Evolutionary conservation across 2,113 vertebrate genomes (phyloP), one percentile per base, ranked within the genome.

Genomic region (Ophthalmolycus amberensis): DNA sequence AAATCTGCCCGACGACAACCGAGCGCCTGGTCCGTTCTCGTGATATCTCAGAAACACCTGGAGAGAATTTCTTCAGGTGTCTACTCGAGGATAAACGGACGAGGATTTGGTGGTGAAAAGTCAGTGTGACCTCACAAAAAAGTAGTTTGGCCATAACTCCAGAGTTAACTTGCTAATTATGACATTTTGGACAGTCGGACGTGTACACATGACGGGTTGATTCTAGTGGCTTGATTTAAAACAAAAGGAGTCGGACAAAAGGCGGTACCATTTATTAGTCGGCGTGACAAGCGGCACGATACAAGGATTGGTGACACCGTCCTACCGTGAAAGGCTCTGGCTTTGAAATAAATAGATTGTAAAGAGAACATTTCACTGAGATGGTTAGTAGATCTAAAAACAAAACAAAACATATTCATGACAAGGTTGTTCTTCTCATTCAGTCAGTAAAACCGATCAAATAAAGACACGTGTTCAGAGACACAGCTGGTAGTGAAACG

Each of bases 341-440:
- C 69, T 87, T 84, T 76, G 56, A 87, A 94, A 94, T 93, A 93
- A 94, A 94, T 91, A 90, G 68, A 60, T 82, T 75, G 52, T 71
- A 83, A 85, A 85, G 67, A 77, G 16, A 87, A 56, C 22, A 9
- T 54, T 69, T 65, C 64, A 20, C 18, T 63, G 70, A 92, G 80
- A 85, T 27, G 59, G 82, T 90, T 90, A 91, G 88, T 90, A 86
- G 37, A 82, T 71, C 82, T 85, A 85, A 59, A 68, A 42, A n/a
- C 6, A 71, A 65, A 27, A 27, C 27, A 29, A 76, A 67, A 85
- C 37, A 81, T 14, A 40, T 65, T 34, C 27, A 50, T 34, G 29
- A 15, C 18, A 38, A 52, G 52, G 25, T 46, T 16, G 27, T 69
- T 63, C 38, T 64, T 72, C 52, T 69, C 48, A 73, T 56, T 18